Evolutionary conservation across 2,888 invertebrate genomes (phyloP), one percentile per base, ranked within the genome.

Genomic region (Teinopalpus imperialis): DNA sequence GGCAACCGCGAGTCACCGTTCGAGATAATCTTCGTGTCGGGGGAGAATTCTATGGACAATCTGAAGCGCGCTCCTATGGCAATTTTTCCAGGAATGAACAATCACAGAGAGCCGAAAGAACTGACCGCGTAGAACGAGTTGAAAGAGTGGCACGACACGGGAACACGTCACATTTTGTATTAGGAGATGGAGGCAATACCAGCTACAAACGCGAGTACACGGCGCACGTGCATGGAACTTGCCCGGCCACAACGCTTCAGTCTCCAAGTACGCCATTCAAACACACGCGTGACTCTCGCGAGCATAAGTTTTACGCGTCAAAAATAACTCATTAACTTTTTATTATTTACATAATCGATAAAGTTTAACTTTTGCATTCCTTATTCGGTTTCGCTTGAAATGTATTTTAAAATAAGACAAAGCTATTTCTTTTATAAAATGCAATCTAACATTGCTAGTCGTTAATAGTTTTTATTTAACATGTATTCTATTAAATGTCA

Each of bases 231-330:
- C 93, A 92, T 54, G 94, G 95, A 39, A 93, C 95, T 1, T 97
- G 96, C 74, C 95, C 95, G 0, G 96, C 95, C 21, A 91, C 94
- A 20, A 86, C 95, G 52, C 90, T 96, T 42, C 94, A 95, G 64
- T 90, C 93, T 24, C 92, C 94, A 44, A 90, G 91, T 52, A 93
- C 94, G 44, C 94, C 94, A 9, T 96, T 93, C 79, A 94, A 94
- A 75, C 95, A 96, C 66, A 95, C 95, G 14, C 90, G 95, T 52
- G 95, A 96, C 73, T 94, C 96, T 6, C 94, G 93, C 57, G 93
- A 94, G 66, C 96, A 96, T 77, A 95, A 94, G 73, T 96, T 95
- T 74, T 96, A 95, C 72, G 90, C 94, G 69, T 90, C 94, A 1
- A 91, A 92, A 70, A 89, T 91, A 49, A 89, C 88, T 24, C 90